Evolutionary conservation across 2,113 vertebrate species (phyloP).

Genomic region (Etheostoma cragini): DNA sequence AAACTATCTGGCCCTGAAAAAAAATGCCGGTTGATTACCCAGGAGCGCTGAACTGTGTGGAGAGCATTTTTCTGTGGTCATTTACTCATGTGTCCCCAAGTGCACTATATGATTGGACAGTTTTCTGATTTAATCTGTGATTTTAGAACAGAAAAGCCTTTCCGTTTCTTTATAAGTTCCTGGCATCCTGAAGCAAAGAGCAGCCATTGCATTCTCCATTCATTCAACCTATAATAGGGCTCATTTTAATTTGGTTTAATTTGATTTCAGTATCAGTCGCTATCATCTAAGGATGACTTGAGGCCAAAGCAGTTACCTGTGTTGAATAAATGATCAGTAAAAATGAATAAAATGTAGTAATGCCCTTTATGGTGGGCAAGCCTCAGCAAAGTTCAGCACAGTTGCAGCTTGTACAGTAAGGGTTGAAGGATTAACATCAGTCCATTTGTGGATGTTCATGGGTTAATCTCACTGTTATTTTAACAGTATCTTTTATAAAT

Average conservation of each 20-base stretch:
- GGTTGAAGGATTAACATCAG: too few species aligned
- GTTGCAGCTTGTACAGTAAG: too few species aligned
- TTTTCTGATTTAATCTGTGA: constrained; percentile 53
- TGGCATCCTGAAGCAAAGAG: constrained; percentile 50
- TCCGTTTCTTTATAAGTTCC: constrained; percentile 37
- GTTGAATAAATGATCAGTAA: constrained; percentile 58
- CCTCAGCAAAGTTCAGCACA: not conserved
- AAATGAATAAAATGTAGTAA: not conserved
- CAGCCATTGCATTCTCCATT: constrained; percentile 40
- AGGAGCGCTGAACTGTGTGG: not conserved
- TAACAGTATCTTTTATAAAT: not conserved
- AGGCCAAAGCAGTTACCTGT: constrained; percentile 24
- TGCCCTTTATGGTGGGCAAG: not conserved
- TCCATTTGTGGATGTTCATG: too few species aligned
- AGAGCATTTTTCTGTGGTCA: constrained; percentile 15
- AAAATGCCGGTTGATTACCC: not conserved
- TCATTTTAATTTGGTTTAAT: constrained; percentile 69
- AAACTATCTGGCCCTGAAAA: not conserved
- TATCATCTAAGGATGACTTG: constrained; percentile 52
- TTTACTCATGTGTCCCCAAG: constrained; percentile 35
- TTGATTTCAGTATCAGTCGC: constrained; percentile 56
- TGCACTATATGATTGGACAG: constrained; percentile 31
- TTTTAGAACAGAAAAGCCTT: constrained; percentile 59
- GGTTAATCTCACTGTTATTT: not conserved
- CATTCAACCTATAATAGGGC: constrained; percentile 56